Percentiles rank a stretch among this genome's conserved stretches.
Evolutionary conservation across 2,113 vertebrate genomes (phyloP).

Genomic region (Caranx melampygus): DNA sequence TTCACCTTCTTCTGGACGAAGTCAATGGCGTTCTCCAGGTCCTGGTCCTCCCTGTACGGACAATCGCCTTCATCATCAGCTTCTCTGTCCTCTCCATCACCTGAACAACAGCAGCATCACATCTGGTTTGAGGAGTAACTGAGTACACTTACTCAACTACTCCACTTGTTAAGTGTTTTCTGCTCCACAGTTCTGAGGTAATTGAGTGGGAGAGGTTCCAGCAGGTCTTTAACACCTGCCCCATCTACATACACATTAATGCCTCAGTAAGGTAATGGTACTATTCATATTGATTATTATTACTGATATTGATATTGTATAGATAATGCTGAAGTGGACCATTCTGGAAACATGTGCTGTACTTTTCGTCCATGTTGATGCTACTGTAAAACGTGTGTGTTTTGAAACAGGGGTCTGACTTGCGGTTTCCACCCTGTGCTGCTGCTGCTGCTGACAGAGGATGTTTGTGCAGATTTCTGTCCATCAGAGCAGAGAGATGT

Average conservation of each 20-base stretch:
- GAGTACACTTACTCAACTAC: background rate
- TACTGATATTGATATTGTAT: background rate
- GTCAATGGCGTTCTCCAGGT: constrained; percentile 88
- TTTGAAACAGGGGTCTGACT: background rate
- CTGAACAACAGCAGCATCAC: constrained; percentile 54
- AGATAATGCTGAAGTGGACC: no score
- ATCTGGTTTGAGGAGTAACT: background rate
- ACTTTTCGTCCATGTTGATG: no score
- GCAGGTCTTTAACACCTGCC: background rate
- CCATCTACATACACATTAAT: no score
- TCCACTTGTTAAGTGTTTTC: no score
- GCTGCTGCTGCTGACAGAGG: background rate
- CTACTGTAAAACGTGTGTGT: no score
- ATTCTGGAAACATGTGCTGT: no score
- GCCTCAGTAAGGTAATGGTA: no score
- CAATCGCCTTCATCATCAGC: constrained; percentile 76
- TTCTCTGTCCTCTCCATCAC: constrained; percentile 79
- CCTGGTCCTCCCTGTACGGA: constrained; percentile 85
- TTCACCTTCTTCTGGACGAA: constrained; percentile 88
- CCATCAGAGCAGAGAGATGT: background rate
- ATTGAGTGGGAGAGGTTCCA: background rate
- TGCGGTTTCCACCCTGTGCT: background rate
- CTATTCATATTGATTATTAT: no score
- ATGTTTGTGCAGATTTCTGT: background rate
- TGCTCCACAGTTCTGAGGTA: background rate